Percentiles rank a stretch among this genome's conserved stretches.
Evolutionary conservation across 1,140 invertebrate genomes (phyloP).

Genomic region (Papilio xuthus): DNA sequence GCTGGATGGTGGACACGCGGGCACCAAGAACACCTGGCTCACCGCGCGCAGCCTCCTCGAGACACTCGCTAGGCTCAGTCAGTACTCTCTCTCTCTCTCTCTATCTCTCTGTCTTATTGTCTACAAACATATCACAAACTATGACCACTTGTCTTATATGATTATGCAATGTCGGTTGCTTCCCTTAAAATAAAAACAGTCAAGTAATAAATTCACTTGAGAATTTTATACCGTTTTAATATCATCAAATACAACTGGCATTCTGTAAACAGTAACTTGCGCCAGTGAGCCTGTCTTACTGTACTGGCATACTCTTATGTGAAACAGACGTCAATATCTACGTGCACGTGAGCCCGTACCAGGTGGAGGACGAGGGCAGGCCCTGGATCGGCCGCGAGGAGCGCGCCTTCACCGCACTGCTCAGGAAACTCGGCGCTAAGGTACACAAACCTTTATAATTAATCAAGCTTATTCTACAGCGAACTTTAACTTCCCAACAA

Average conservation of each 20-base stretch:
- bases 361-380: slow-evolving; percentile 87
- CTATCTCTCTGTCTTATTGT: no score
- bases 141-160: no score
- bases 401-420: slow-evolving; percentile 86
- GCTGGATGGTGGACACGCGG: slow-evolving; percentile 93
- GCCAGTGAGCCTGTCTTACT: neutral
- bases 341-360: slow-evolving; percentile 93
- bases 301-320: slow-evolving; percentile 36
- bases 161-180: no score
- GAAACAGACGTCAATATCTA: slow-evolving; percentile 84
- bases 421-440: slow-evolving; percentile 84
- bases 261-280: no score
- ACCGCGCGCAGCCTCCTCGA: slow-evolving; percentile 87
- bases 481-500: no score
- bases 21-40: slow-evolving; percentile 92
- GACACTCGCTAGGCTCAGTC: slow-evolving; percentile 85
- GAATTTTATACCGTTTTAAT: no score
- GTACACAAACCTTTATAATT: slow-evolving; percentile 41
- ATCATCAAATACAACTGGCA: no score
- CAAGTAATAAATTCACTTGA: no score
- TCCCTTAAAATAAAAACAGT: no score
- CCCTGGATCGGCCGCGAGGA: slow-evolving; percentile 93
- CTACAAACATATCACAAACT: no score
- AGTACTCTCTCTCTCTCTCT: slow-evolving; percentile 44
- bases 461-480: no score